These are phyloP conservation scores for Tachina lurida DNA, from an alignment of 2,888 invertebrate species.

Conservation along the genomic window DNA sequence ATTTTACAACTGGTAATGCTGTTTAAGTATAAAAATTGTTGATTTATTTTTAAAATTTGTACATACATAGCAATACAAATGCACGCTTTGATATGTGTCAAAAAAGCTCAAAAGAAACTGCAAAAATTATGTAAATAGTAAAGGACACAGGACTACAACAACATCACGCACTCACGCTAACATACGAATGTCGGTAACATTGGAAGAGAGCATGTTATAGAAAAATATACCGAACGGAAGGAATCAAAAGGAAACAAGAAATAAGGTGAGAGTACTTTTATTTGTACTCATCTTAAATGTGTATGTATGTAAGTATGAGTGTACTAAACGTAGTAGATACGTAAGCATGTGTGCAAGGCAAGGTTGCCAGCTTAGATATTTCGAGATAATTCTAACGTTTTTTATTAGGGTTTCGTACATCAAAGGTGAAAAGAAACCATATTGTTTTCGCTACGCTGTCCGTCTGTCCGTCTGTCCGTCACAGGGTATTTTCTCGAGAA, in stretches of 20 bases:
- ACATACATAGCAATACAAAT: conserved; percentile 33
- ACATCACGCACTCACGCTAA: conserved; percentile 5
- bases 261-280: neutral
- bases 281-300: neutral
- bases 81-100: conserved; percentile 45
- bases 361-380: no score
- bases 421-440: no score
- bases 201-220: neutral
- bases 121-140: conserved; percentile 42
- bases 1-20: conserved; percentile 35
- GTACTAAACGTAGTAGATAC: no score
- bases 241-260: neutral
- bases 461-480: no score
- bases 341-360: no score
- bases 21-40: conserved; percentile 53
- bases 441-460: no score
- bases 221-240: neutral
- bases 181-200: neutral
- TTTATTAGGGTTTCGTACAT: no score
- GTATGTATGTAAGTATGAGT: neutral
- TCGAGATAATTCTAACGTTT: no score
- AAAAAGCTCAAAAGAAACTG: conserved; percentile 53
- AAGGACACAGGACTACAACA: conserved; percentile 23
- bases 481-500: no score
- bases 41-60: conserved; percentile 47